These are phyloP conservation scores for Xenopus borealis DNA, from an alignment of 2,113 vertebrate species.

Conservation along the genomic window DNA sequence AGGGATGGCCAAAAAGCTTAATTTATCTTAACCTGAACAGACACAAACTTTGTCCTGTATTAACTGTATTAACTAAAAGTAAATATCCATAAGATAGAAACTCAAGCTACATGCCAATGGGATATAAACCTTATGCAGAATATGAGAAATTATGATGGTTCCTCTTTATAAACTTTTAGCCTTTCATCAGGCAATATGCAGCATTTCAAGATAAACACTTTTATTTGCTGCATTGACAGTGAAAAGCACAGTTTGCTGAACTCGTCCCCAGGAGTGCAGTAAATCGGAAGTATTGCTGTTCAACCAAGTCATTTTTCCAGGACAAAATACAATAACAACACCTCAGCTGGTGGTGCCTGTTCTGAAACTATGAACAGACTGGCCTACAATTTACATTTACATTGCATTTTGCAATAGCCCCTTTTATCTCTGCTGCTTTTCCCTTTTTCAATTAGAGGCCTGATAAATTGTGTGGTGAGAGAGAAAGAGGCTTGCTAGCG, in stretches of 20 bases:
- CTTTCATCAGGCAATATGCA: constrained; percentile 35
- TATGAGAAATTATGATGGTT: no score
- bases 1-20: no score
- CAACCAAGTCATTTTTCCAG: neutral
- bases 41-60: no score
- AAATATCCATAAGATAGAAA: no score
- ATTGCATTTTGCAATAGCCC: constrained; percentile 20
- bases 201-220: constrained; percentile 47
- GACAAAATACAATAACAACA: constrained; percentile 19
- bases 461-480: neutral
- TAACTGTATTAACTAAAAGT: no score
- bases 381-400: constrained; percentile 42
- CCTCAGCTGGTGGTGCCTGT: constrained; percentile 39
- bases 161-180: no score
- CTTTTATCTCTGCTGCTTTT: constrained; percentile 21
- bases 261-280: constrained; percentile 41
- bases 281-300: constrained; percentile 18
- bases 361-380: constrained; percentile 24
- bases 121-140: no score
- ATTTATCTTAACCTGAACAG: no score
- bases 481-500: no score
- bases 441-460: constrained; percentile 4
- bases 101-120: no score
- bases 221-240: constrained; percentile 39
- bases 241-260: constrained; percentile 48